These are phyloP conservation scores for Xenopus borealis DNA, from an alignment of 2,113 vertebrate species.

Conservation along the genomic window DNA sequence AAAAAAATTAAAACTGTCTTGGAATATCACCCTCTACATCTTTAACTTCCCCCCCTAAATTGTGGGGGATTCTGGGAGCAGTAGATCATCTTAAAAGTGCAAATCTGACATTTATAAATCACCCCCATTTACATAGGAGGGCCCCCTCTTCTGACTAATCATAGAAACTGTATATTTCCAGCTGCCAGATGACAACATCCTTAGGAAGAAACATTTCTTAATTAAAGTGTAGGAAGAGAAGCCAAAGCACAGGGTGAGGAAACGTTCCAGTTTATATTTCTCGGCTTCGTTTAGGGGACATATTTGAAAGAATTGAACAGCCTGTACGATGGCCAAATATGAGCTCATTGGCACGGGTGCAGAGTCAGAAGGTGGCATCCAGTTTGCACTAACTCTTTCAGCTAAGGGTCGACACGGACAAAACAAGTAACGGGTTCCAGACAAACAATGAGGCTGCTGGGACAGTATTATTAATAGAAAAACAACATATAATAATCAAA, in stretches of 20 bases:
- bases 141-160: too few species aligned
- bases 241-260: slow-evolving; percentile 14
- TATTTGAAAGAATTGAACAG: slow-evolving; percentile 25
- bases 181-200: too few species aligned
- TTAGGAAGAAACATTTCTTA: background rate
- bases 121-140: too few species aligned
- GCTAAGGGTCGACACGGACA: background rate
- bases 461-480: background rate
- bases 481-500: background rate
- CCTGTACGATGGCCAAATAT: slow-evolving; percentile 4
- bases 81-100: too few species aligned
- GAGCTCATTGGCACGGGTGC: slow-evolving; percentile 27
- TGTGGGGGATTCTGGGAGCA: too few species aligned
- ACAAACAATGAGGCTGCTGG: background rate
- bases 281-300: slow-evolving; percentile 18
- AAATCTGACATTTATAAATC: too few species aligned
- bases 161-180: too few species aligned
- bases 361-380: slow-evolving; percentile 22
- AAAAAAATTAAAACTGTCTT: too few species aligned
- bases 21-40: too few species aligned
- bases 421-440: slow-evolving; percentile 8
- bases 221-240: background rate
- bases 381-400: slow-evolving; percentile 10
- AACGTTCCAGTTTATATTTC: slow-evolving; percentile 24
- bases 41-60: too few species aligned